Conservation (phyloP, 2,888 invertebrate genomes). For the Acleris laterana region DNA sequence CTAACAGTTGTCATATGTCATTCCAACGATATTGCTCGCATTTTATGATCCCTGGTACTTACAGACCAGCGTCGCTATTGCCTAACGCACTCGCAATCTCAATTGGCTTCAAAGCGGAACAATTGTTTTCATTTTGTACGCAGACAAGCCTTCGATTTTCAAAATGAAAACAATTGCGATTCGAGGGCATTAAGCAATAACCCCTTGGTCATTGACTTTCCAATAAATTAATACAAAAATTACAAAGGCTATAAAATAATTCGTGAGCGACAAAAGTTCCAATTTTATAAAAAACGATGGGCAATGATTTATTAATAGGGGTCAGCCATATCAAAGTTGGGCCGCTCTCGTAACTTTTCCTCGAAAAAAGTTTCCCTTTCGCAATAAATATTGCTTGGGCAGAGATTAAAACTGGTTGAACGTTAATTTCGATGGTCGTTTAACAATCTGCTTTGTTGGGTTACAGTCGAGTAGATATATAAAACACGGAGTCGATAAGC, state of each 20-base stretch:
- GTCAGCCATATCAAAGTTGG: constrained; percentile 25
- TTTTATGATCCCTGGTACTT: no score
- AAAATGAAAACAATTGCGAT: no score
- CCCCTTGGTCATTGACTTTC: not conserved
- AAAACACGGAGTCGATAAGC: constrained; percentile 9
- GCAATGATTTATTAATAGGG: constrained; percentile 41
- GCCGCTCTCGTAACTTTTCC: constrained; percentile 19
- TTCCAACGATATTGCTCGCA: no score
- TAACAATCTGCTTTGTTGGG: constrained; percentile 24
- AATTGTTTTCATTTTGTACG: no score
- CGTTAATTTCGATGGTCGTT: constrained; percentile 26
- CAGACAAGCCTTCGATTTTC: no score
- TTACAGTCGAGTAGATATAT: constrained; percentile 12
- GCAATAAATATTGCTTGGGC: constrained; percentile 30
- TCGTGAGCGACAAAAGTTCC: constrained; percentile 41
- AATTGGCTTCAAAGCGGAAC: no score
- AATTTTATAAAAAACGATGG: constrained; percentile 41
- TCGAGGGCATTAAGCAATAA: no score
- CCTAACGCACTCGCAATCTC: no score
- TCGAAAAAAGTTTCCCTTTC: constrained; percentile 20
- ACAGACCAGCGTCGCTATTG: no score
- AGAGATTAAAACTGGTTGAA: constrained; percentile 28
- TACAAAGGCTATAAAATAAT: constrained; percentile 28
- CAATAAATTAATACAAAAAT: constrained; percentile 8
- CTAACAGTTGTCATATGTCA: no score